A percentile compares a stretch with the other conserved stretches of the same genome.
Evolutionary conservation across 2,113 vertebrate species (phyloP).

Genomic region (Microtus richardsoni): DNA sequence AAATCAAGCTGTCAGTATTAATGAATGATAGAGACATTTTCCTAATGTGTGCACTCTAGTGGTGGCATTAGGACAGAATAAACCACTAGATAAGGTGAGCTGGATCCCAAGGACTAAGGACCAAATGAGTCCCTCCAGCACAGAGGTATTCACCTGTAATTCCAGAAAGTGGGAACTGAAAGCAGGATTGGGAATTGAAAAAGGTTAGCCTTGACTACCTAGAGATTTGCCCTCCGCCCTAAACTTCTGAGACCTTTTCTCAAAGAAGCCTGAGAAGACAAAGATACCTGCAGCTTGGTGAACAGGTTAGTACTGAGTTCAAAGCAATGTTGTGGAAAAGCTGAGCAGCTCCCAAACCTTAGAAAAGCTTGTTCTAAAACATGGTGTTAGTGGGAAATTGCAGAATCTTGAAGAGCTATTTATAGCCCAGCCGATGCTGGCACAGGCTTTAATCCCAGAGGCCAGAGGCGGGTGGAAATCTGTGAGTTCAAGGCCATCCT

Average conservation of each 20-base stretch:
- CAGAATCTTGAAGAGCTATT: not conserved
- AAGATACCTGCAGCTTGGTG: not conserved
- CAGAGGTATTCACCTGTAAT: not conserved
- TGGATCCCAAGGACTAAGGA: not conserved
- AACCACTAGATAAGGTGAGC: not conserved
- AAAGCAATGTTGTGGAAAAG: not conserved
- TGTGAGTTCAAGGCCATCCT: not conserved
- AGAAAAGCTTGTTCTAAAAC: not conserved
- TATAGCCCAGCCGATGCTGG: not conserved
- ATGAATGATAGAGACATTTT: constrained; percentile 6
- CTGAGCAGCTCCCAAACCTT: not conserved
- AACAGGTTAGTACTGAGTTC: not conserved
- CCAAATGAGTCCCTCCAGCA: not conserved
- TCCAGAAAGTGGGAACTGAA: not conserved
- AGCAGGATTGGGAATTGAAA: not conserved
- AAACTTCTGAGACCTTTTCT: not conserved
- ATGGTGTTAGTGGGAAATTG: not conserved
- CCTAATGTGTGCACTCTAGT: not conserved
- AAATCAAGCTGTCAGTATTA: constrained; percentile 11
- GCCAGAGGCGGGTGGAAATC: not conserved
- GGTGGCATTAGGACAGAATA: not conserved
- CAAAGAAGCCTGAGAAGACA: not conserved
- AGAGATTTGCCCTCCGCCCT: not conserved
- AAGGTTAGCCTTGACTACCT: not conserved
- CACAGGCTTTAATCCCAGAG: not conserved